phyloP scores from a whole-genome alignment of 2,113 vertebrate species.

The Chauna torquata region DNA sequence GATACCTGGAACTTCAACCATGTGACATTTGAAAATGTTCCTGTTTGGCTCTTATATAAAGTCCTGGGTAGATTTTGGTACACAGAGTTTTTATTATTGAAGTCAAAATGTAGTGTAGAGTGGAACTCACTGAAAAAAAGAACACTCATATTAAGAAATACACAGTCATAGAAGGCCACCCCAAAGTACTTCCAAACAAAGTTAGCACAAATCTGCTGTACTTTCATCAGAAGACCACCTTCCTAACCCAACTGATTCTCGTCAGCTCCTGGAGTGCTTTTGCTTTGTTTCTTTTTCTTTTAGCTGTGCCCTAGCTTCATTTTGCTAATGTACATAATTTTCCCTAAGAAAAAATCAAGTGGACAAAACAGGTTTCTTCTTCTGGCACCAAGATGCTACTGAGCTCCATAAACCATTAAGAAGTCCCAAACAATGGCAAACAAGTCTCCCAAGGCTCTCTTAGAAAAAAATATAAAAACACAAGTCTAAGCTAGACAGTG shows the following conservation, averaged over 20 bases:
- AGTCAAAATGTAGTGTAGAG: neutral
- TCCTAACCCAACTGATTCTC: neutral
- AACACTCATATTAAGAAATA: neutral
- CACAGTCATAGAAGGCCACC: neutral
- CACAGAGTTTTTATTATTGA: neutral
- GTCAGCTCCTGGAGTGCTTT: neutral
- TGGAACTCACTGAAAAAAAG: neutral
- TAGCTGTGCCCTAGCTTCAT: neutral
- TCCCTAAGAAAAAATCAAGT: neutral
- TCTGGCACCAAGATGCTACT: neutral
- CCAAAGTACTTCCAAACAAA: neutral
- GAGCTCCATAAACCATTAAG: neutral
- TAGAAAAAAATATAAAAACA: slow-evolving; percentile 13
- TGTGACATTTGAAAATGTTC: neutral
- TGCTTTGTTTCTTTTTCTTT: neutral
- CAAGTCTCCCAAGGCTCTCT: slow-evolving; percentile 8
- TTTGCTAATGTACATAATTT: neutral
- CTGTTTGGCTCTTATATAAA: neutral
- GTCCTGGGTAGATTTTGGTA: neutral
- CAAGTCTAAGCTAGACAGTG: slow-evolving; percentile 35
- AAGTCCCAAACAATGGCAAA: neutral
- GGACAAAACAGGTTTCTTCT: neutral
- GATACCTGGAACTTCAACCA: neutral
- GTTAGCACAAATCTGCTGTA: neutral
- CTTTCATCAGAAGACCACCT: neutral